Base-by-base conservation (phyloP, 2,888 invertebrate genomes). In the Pachydiplax longipennis region DNA sequence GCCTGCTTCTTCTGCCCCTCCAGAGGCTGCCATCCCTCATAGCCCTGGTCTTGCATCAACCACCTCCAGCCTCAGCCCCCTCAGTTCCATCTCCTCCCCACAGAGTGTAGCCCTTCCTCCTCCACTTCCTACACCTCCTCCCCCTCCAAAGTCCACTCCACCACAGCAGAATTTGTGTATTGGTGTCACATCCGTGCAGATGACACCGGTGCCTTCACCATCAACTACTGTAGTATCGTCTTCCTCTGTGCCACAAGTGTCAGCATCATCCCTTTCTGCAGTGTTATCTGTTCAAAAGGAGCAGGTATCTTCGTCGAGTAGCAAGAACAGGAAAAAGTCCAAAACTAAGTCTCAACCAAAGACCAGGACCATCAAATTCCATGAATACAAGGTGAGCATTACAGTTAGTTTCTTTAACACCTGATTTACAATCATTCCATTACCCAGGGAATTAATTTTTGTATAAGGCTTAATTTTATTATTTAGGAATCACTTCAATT, bases 331-430 rank as follows among this genome's bases (percentile, higher is more conserved):
- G 93, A 98, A 97, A 93, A 97, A 97, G 93, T 96, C 96, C 35
- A 98, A 98, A 93, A 96, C 96, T 80, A 98, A 98, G 94, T 96
- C 96, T 40, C 95, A 96, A 91, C 96, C 97, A 0, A 98, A 98
- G 94, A 95, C 97, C 35, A 96, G 97, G 92, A 97, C 97, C 91
- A 99, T 99, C 93, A 99, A 99, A 95, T 99, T 99, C 94, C 99
- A 99, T 94, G 99, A 99, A 94, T 98, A 98, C 94, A 98, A 98
- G 94, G 95, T 95, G 91, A 92, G 92, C n/a, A 31, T 22, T 18
- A 48, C 12, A 53, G 53, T 18, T 53, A 18, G 18, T 53, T 53
- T 2, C 6, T 90, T 1, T 90, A 0, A 25, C 22, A 8, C 25
- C 61, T 5, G 8, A 44, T 10, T 53, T 0, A 31, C 13, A 31